Conservation (phyloP, 2,888 invertebrate species). For the Troides oblongomaculatus region DNA sequence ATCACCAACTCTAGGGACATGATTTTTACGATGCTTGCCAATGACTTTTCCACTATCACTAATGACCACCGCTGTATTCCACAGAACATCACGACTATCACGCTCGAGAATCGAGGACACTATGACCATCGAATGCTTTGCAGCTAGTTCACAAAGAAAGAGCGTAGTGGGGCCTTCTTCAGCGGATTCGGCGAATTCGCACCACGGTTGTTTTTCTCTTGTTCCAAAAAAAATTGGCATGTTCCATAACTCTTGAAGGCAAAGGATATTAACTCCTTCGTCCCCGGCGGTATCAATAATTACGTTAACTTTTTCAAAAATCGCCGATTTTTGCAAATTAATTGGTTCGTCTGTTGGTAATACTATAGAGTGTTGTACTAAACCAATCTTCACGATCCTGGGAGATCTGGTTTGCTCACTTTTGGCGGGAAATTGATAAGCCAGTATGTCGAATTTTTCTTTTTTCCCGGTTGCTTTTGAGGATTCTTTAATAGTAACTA, state of each 20-base stretch:
- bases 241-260: constrained; percentile 97
- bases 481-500: constrained; percentile 45
- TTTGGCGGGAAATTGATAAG: constrained; percentile 62
- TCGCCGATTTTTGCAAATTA: constrained; percentile 33
- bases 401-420: constrained; percentile 79
- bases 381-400: constrained; percentile 88
- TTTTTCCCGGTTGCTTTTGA: constrained; percentile 39
- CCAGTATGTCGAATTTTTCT: constrained; percentile 72
- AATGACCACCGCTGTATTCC: constrained; percentile 97
- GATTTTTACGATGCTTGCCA: constrained; percentile 97
- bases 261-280: constrained; percentile 92
- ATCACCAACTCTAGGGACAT: constrained; percentile 97
- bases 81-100: constrained; percentile 92
- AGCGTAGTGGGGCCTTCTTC: constrained; percentile 91
- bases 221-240: constrained; percentile 99
- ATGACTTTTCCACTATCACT: constrained; percentile 91
- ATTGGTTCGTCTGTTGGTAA: constrained; percentile 69
- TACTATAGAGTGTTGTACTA: constrained; percentile 92
- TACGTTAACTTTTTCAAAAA: constrained; percentile 85
- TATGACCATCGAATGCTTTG: constrained; percentile 93
- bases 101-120: constrained; percentile 96
- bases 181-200: constrained; percentile 96
- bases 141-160: constrained; percentile 88
- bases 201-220: constrained; percentile 96
- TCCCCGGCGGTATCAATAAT: constrained; percentile 89